Conservation (phyloP, 2,888 invertebrate species). For the Anarsia innoxiella region DNA sequence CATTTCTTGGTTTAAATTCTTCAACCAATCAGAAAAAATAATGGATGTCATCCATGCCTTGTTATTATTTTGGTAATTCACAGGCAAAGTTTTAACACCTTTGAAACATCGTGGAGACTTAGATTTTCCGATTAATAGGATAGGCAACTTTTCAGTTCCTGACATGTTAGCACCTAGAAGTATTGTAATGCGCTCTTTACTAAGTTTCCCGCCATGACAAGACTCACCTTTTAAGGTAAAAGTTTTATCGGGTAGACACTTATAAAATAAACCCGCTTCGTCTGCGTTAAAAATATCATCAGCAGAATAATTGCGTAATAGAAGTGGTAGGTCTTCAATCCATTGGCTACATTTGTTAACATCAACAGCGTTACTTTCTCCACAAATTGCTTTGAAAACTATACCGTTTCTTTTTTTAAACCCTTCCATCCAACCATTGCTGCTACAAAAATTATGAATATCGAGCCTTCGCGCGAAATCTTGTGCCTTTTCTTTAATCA, state of each 20-base stretch:
- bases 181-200: constrained; percentile 15
- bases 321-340: constrained; percentile 14
- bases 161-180: constrained; percentile 14
- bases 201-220: constrained; percentile 14
- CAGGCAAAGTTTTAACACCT: constrained; percentile 13
- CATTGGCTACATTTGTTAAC: constrained; percentile 13
- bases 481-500: too few relatives aligned
- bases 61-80: constrained; percentile 12
- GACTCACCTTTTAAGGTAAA: constrained; percentile 15
- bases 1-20: constrained; percentile 14
- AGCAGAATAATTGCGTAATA: constrained; percentile 14
- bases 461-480: too few relatives aligned
- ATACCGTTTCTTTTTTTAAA: too few relatives aligned
- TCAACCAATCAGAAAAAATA: constrained; percentile 15
- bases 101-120: constrained; percentile 16
- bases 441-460: too few relatives aligned
- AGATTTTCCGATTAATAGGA: constrained; percentile 17
- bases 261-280: constrained; percentile 10
- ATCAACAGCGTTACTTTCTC: constrained; percentile 18
- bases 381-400: too few relatives aligned
- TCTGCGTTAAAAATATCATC: constrained; percentile 11
- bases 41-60: constrained; percentile 16
- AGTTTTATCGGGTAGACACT: constrained; percentile 16
- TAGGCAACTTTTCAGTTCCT: constrained; percentile 9
- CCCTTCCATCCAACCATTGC: too few relatives aligned